These are phyloP conservation scores for Ophion ventricosus DNA, from an alignment of 2,888 invertebrate species.

Conservation along the genomic window DNA sequence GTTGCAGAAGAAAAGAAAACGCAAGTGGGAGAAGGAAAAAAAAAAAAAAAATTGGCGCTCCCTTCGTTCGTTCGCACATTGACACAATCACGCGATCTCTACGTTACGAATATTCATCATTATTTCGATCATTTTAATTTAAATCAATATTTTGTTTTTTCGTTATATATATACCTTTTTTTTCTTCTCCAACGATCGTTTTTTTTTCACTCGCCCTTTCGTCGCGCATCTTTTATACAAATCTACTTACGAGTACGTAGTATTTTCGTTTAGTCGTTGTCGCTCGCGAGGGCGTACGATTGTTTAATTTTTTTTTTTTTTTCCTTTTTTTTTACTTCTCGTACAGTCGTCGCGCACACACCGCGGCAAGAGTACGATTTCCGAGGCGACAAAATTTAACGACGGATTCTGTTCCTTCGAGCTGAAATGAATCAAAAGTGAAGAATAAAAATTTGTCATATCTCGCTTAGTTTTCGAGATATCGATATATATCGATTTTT, in stretches of 20 bases:
- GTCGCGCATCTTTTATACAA: constrained; percentile 68
- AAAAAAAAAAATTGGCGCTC: constrained; percentile 6
- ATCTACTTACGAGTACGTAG: constrained; percentile 66
- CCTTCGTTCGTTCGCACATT: constrained; percentile 44
- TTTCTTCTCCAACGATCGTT: background rate
- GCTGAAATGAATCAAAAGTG: no score
- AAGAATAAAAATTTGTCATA: no score
- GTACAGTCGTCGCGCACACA: constrained; percentile 28
- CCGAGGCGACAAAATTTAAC: no score
- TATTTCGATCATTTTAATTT: constrained; percentile 55
- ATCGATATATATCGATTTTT: no score
- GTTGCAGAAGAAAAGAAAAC: constrained; percentile 25
- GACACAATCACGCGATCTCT: constrained; percentile 54
- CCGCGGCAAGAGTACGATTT: no score
- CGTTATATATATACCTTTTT: constrained; percentile 40
- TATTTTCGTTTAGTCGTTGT: constrained; percentile 63
- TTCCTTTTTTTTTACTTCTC: background rate
- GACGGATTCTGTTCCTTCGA: no score
- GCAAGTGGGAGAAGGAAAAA: background rate
- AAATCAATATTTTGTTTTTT: constrained; percentile 26
- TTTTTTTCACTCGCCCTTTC: constrained; percentile 6
- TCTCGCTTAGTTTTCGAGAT: no score
- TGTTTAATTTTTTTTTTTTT: constrained; percentile 37
- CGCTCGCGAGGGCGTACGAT: constrained; percentile 44
- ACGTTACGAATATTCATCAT: constrained; percentile 72